phyloP scores from a whole-genome alignment of 1,140 invertebrate genomes.

The Pseudomyrmex flavicornis region DNA sequence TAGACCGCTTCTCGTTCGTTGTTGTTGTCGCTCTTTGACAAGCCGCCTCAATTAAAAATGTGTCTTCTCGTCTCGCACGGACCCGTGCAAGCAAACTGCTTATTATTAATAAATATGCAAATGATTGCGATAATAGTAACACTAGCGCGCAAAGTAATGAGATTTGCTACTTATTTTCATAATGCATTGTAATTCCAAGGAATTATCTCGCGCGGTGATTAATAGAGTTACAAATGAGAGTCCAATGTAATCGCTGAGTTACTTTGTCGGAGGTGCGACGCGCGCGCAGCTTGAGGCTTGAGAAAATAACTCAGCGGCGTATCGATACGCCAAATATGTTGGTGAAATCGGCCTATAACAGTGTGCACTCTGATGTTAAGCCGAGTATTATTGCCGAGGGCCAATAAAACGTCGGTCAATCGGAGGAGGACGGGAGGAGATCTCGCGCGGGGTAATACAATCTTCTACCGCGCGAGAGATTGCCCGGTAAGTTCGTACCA shows the following conservation, averaged over 20 bases:
- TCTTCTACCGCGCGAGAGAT: slow-evolving; percentile 49
- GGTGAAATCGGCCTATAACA: slow-evolving; percentile 10
- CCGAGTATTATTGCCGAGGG: slow-evolving; percentile 16
- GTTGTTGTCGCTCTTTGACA: neutral
- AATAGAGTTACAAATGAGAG: neutral
- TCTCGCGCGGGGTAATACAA: slow-evolving; percentile 19
- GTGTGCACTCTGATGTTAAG: neutral
- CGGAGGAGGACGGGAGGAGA: neutral
- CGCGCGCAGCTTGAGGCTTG: neutral
- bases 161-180: neutral
- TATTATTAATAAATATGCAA: slow-evolving; percentile 15
- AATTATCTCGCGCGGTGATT: neutral
- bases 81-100: neutral
- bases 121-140: neutral
- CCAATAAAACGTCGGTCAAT: neutral
- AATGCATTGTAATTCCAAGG: neutral
- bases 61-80: neutral
- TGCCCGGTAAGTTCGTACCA: slow-evolving; percentile 37
- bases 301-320: neutral
- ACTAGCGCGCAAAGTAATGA: neutral
- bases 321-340: neutral
- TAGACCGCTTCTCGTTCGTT: slow-evolving; percentile 4
- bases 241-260: neutral
- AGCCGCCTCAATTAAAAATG: slow-evolving; percentile 9
- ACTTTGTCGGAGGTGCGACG: neutral